A percentile compares a stretch with the other conserved stretches of the same genome.
These are phyloP conservation scores for Pseudomyrmex cubaensis DNA, from an alignment of 1,140 invertebrate species.

Conservation along the genomic window DNA sequence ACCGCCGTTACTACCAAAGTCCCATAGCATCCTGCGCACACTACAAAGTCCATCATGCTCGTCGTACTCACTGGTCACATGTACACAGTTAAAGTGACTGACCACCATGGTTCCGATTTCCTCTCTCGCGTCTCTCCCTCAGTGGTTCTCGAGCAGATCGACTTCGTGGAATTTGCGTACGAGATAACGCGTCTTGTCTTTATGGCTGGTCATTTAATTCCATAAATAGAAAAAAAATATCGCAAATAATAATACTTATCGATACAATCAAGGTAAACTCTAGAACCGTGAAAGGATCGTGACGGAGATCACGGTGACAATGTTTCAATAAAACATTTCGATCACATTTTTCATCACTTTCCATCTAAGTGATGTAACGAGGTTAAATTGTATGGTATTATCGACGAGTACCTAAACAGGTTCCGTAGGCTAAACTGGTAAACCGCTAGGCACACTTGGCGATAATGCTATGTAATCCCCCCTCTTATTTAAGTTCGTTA, in stretches of 20 bases:
- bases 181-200: not conserved
- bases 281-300: not conserved
- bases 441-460: constrained; percentile 23
- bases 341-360: not conserved
- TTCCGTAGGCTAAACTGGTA: constrained; percentile 40
- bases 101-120: constrained; percentile 78
- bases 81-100: constrained; percentile 67
- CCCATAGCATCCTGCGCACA: constrained; percentile 70
- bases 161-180: constrained; percentile 40
- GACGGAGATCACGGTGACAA: not conserved
- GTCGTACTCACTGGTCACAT: constrained; percentile 48
- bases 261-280: not conserved
- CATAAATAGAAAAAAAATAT: not conserved
- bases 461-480: constrained; percentile 42
- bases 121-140: constrained; percentile 3
- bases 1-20: constrained; percentile 80
- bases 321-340: not conserved
- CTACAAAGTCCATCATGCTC: constrained; percentile 38
- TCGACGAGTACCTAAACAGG: constrained; percentile 7
- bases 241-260: not conserved
- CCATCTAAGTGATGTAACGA: not conserved
- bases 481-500: constrained; percentile 6
- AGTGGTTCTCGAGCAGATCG: constrained; percentile 8
- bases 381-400: constrained; percentile 39
- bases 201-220: not conserved